Percentiles rank a stretch among this genome's conserved stretches.
phyloP scores from a whole-genome alignment of 2,113 vertebrate species.

The Glaucidium brasilianum region DNA sequence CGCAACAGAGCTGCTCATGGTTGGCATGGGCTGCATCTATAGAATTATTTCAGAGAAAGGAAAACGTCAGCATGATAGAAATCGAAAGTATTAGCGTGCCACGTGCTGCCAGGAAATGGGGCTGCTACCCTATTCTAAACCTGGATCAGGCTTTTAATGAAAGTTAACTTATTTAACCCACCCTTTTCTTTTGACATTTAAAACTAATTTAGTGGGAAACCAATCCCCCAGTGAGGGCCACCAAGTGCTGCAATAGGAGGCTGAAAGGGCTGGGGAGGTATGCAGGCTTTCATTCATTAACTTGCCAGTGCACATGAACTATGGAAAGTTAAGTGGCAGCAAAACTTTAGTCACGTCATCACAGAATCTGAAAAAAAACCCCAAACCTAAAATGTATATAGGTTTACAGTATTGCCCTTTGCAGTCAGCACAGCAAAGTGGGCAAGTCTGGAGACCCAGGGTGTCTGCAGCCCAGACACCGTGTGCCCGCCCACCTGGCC shows the following conservation, averaged over 20 bases:
- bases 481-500: rapidly evolving
- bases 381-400: rapidly evolving
- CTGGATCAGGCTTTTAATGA: neutral
- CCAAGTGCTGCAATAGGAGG: rapidly evolving
- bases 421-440: rapidly evolving
- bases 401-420: neutral
- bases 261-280: neutral
- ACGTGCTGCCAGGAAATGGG: neutral
- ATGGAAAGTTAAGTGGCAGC: rapidly evolving
- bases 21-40: neutral
- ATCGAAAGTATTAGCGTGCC: neutral
- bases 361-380: neutral
- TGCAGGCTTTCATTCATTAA: neutral
- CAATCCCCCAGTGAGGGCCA: rapidly evolving
- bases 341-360: neutral
- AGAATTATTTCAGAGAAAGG: neutral
- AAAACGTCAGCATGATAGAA: neutral
- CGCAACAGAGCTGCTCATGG: neutral
- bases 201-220: neutral
- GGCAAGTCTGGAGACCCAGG: rapidly evolving
- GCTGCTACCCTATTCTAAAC: neutral
- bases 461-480: neutral
- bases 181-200: neutral
- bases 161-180: neutral
- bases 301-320: neutral